A percentile compares a stretch with the other conserved stretches of the same genome.
Evolutionary conservation across 2,113 vertebrate species (phyloP).

Genomic region (Sminthopsis crassicaudata): DNA sequence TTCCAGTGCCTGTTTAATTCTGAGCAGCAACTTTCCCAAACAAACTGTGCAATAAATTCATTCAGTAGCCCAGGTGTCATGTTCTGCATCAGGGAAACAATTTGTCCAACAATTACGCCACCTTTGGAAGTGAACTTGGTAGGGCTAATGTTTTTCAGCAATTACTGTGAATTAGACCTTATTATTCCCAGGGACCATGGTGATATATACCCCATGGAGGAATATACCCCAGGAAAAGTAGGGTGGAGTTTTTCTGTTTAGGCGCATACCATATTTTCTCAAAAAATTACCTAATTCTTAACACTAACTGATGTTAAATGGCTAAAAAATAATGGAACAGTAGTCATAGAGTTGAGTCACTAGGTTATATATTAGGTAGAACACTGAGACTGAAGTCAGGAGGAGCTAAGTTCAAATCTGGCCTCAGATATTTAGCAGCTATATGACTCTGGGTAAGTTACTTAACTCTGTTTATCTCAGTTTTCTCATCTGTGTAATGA

Average conservation of each 20-base stretch:
- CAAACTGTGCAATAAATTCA: not conserved
- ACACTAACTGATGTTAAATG: not conserved
- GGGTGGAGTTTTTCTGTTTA: not conserved
- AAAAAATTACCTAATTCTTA: not conserved
- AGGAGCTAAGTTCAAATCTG: not conserved
- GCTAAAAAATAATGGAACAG: not conserved
- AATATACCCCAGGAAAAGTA: not conserved
- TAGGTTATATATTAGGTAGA: not conserved
- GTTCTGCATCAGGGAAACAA: not conserved
- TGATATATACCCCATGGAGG: not conserved
- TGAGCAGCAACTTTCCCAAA: not conserved
- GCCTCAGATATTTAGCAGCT: not conserved
- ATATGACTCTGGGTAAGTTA: not conserved
- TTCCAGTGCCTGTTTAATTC: not conserved
- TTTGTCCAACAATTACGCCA: not conserved
- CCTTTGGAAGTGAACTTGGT: not conserved
- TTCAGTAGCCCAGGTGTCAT: not conserved
- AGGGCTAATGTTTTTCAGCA: not conserved
- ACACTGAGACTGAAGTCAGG: not conserved
- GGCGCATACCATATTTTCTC: not conserved
- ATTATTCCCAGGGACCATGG: not conserved
- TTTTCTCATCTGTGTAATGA: not conserved
- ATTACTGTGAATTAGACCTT: not conserved
- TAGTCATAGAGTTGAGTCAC: not conserved
- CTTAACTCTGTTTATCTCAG: not conserved